Percentiles rank a stretch among this genome's conserved stretches.
Conservation (phyloP, 2,888 invertebrate genomes). For the Eristalis pertinax region DNA sequence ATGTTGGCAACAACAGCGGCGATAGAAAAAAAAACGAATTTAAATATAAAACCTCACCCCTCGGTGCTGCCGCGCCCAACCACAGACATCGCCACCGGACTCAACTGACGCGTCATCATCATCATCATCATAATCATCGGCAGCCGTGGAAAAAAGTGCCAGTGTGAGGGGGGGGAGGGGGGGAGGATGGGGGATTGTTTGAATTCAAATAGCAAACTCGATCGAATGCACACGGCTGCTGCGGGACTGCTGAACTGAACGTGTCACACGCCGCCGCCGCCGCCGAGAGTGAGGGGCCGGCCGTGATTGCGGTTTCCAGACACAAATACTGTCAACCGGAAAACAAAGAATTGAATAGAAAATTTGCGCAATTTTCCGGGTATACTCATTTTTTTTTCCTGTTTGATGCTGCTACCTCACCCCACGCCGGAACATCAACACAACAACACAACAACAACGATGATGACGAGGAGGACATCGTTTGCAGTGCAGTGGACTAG, state of each 20-base stretch:
- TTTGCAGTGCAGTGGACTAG: neutral
- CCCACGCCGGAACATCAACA: neutral
- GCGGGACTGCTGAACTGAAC: constrained; percentile 13
- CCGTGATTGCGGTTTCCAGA: constrained; percentile 47
- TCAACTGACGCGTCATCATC: constrained; percentile 29
- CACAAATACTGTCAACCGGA: constrained; percentile 49
- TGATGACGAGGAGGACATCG: neutral
- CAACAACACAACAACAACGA: too few relatives aligned
- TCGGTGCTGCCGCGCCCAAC: neutral
- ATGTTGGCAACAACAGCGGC: neutral
- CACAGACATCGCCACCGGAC: constrained; percentile 39
- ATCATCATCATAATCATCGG: constrained; percentile 31
- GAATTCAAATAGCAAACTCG: constrained; percentile 27
- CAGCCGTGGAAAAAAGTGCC: constrained; percentile 3
- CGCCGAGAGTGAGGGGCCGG: constrained; percentile 11
- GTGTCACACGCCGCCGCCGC: constrained; percentile 7
- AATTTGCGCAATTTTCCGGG: constrained; percentile 27
- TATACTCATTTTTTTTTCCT: constrained; percentile 6
- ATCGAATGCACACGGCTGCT: constrained; percentile 36
- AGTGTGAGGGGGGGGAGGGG: neutral
- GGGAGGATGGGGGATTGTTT: neutral
- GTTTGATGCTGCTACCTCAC: neutral
- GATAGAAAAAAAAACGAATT: neutral
- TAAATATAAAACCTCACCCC: neutral
- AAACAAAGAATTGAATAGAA: constrained; percentile 65